phyloP scores from a whole-genome alignment of 2,113 vertebrate genomes.

The Sterna hirundo region DNA sequence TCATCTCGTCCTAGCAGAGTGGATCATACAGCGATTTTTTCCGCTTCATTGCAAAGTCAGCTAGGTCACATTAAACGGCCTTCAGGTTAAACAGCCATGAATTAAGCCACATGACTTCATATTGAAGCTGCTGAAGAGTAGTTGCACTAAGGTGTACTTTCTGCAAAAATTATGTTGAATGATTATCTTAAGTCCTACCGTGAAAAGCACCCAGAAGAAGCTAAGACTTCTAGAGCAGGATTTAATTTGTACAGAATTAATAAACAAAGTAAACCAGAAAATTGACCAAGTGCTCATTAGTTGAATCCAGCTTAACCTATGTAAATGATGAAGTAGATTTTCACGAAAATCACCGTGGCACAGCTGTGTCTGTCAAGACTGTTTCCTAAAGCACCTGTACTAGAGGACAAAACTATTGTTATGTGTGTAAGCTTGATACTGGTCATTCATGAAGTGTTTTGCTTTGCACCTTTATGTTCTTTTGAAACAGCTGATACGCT shows the following conservation, averaged over 20 bases:
- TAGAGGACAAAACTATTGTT: background rate
- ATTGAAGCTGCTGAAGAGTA: background rate
- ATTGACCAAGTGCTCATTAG: background rate
- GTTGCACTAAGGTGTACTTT: background rate
- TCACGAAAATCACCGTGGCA: background rate
- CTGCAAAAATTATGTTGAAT: background rate
- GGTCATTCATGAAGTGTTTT: background rate
- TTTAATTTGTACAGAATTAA: background rate
- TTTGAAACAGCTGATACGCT: background rate
- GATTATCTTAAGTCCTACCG: background rate
- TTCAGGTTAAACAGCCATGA: background rate
- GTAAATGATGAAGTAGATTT: background rate
- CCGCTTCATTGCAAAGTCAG: background rate
- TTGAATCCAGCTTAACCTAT: background rate
- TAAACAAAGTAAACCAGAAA: background rate
- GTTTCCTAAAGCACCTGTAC: background rate
- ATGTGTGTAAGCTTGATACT: fast-evolving
- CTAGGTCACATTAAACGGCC: background rate
- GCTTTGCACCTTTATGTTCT: background rate
- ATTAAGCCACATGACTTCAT: background rate
- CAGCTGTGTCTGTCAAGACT: background rate
- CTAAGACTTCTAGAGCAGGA: background rate
- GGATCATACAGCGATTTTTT: background rate
- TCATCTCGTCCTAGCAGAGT: background rate
- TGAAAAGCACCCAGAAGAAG: background rate